Conservation (phyloP, 1,140 invertebrate species). For the Aphidius ervi region DNA sequence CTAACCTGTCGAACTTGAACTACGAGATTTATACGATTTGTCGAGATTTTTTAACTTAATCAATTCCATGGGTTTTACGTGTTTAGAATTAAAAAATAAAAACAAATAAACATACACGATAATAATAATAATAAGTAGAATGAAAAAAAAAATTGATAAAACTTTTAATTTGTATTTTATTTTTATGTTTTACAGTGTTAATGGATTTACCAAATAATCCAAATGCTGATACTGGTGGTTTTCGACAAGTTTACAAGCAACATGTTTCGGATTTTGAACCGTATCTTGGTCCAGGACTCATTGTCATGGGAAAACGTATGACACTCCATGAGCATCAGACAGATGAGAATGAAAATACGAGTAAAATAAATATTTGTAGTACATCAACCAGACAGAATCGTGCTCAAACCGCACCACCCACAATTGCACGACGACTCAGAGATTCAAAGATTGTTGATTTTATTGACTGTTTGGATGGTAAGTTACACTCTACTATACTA, state of each 20-base stretch:
- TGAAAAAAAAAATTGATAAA: not conserved
- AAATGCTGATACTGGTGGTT: constrained; percentile 60
- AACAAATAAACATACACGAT: constrained; percentile 5
- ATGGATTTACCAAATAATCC: constrained; percentile 58
- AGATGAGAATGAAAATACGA: constrained; percentile 19
- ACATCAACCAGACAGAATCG: constrained; percentile 29
- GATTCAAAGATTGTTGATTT: constrained; percentile 34
- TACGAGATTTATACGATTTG: constrained; percentile 9
- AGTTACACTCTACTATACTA: not conserved
- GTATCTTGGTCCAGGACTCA: constrained; percentile 57
- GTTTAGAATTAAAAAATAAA: constrained; percentile 10
- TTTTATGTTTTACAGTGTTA: constrained; percentile 54
- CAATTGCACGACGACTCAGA: constrained; percentile 20
- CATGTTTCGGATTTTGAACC: constrained; percentile 53
- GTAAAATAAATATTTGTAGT: constrained; percentile 26
- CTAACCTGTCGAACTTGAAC: constrained; percentile 11
- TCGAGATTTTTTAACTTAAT: constrained; percentile 8
- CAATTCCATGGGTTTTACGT: constrained; percentile 7
- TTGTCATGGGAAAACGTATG: constrained; percentile 54
- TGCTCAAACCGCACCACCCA: constrained; percentile 32
- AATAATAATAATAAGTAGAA: no score
- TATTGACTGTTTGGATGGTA: constrained; percentile 30
- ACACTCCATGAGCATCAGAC: constrained; percentile 18
- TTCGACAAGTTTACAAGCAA: constrained; percentile 61
- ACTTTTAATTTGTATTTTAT: constrained; percentile 11